Base-by-base conservation (phyloP, 2,888 invertebrate species). In the Tubiluchus corallicola region DNA sequence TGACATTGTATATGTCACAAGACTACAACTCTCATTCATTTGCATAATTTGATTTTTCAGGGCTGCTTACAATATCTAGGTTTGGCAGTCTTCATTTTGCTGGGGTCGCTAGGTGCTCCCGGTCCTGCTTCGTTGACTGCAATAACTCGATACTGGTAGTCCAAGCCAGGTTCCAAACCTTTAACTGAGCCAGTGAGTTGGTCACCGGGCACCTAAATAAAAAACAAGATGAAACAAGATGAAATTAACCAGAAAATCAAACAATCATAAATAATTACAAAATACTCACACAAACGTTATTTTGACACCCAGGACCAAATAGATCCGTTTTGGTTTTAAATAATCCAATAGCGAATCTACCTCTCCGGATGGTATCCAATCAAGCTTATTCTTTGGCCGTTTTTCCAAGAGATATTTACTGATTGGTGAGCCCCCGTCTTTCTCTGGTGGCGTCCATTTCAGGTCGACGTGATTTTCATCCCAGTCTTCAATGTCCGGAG, bases 381-480 rank as follows among this genome's bases (percentile, higher is more conserved):
- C 39, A 49, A 51, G 50, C 61, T 37, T 19, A n/a, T 41, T 42
- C 43, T 52, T 50, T 16, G 43, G 42, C 19, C 46, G 44, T 21
- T 48, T 47, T 51, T 65, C 9, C n/a, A 29, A n/a, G 9, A n/a
- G 9, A n/a, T 29, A 29, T 9, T 29, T 29, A 9, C n/a, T 9
- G 58, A 82, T 81, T 45, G 81, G 77, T 1, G 78, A 80, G 13
- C 82, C 82, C 9, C 82, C 82, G 49, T 68, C 79, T 58, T 71
- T 71, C 65, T 79, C 79, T 1, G 82, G 82, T 37, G 79, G 74
- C 44, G 75, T 73, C 82, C 83, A 83, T 9, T 2, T 15, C 4
- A 67, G 46, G 45, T 61, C 58, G 4, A 56, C 63, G 45, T 56
- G 57, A 48, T 65, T 63, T 48, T 64, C 63, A 54, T 67, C 66